Base-by-base conservation (phyloP, 2,113 vertebrate species). In the Syngnathoides biaculeatus region DNA sequence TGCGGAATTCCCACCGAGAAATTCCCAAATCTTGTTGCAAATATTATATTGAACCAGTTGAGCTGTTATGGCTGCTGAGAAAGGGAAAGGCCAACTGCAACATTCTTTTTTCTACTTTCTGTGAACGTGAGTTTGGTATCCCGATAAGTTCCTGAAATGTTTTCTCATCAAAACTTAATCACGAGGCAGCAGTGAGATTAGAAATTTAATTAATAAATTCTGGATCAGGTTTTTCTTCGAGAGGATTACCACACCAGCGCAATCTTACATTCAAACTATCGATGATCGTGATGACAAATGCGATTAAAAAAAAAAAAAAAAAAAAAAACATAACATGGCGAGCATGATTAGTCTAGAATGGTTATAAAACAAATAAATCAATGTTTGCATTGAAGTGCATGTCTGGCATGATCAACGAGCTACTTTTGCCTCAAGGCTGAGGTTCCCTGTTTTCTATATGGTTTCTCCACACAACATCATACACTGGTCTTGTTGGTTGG, bases 381-480 rank as follows among this genome's bases (percentile, higher is more conserved):
- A 61, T 5, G 22, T 45, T 43, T 78, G 68, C 74, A 74, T 74
- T 72, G 69, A 40, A 52, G 50, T 76, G 66, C 68, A 71, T 73
- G 58, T 68, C 48, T 71, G 78, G 74, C 76, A 47, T 79, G 71
- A 80, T 68, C 68, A 62, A 61, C 56, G 24, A 75, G 67, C 58
- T 63, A 58, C 35, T n/a, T 57, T 13, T 62, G 45, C 27, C 39
- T 55, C 14, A 55, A 55, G 52, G 24, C 52, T 55, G 52, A 55
- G 52, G 52, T 55, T 57, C 55, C 7, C 30, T 57, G 55, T 56
- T 56, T 14, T 56, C 55, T 56, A 6, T 56, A 56, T 14, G 14
- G 55, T 24, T 26, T 55, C 11, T 55, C 22, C n/a, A 24, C n/a
- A 24, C 50, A 1, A 15, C 22, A 24, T 4, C 52, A 55, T 55